Percentiles rank a stretch among this genome's conserved stretches.
These are phyloP conservation scores for Corythornis vintsioides DNA, from an alignment of 2,113 vertebrate genomes.

Conservation along the genomic window DNA sequence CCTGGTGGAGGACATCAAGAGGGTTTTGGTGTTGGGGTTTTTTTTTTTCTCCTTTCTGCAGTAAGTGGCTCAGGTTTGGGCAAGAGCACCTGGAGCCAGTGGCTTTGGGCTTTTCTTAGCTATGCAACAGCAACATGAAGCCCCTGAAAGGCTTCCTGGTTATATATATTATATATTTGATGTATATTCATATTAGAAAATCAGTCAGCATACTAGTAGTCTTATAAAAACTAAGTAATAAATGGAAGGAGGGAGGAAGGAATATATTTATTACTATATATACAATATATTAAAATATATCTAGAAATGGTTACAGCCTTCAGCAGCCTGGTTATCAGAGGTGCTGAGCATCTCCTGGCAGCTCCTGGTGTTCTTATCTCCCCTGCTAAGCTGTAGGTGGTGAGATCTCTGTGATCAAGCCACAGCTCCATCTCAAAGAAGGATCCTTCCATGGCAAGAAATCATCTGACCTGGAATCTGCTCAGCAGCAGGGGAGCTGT, in stretches of 20 bases:
- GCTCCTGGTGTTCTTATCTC: neutral
- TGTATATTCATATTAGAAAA: too few relatives aligned
- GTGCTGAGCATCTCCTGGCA: neutral
- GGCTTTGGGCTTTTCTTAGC: neutral
- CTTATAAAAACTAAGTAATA: too few relatives aligned
- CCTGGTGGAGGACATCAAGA: neutral
- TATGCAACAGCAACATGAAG: neutral
- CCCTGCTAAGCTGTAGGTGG: neutral
- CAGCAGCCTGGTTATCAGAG: neutral
- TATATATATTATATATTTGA: too few relatives aligned
- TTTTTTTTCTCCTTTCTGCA: neutral
- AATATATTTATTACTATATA: too few relatives aligned
- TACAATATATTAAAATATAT: too few relatives aligned
- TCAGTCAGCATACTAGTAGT: too few relatives aligned
- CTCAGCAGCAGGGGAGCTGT: neutral
- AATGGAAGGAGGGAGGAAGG: too few relatives aligned
- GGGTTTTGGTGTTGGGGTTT: neutral
- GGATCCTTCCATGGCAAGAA: neutral
- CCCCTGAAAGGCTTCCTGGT: neutral
- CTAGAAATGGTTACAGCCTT: neutral
- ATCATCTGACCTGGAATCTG: neutral
- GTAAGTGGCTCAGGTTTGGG: neutral
- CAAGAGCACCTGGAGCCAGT: neutral
- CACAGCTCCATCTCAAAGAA: neutral
- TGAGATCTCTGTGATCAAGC: neutral